These are phyloP conservation scores for Drosophila nigromelanica DNA, from an alignment of 1,140 invertebrate genomes.

Conservation along the genomic window DNA sequence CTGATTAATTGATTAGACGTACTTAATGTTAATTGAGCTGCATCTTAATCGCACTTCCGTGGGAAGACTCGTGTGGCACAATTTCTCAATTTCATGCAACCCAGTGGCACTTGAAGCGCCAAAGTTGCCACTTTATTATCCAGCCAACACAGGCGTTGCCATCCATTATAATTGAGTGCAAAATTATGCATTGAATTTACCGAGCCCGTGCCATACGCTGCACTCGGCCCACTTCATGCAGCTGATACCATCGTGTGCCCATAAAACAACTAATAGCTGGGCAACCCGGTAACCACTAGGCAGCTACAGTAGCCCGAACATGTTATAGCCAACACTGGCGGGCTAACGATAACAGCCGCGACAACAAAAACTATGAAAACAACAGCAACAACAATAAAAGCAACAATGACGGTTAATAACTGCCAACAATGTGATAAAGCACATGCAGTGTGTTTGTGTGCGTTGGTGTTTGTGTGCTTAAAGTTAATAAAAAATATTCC, in stretches of 20 bases:
- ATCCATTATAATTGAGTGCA: constrained; percentile 79
- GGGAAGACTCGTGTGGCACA: constrained; percentile 22
- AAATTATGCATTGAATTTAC: constrained; percentile 78
- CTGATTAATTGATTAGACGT: constrained; percentile 67
- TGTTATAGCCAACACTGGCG: constrained; percentile 72
- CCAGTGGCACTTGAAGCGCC: constrained; percentile 46
- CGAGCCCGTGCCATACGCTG: constrained; percentile 4
- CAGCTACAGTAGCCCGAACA: constrained; percentile 31
- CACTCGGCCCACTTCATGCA: constrained; percentile 41
- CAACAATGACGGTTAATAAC: constrained; percentile 74
- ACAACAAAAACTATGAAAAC: constrained; percentile 28
- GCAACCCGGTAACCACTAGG: constrained; percentile 24
- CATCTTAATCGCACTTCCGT: constrained; percentile 19
- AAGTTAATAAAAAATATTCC: constrained; percentile 10
- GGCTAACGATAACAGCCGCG: constrained; percentile 58
- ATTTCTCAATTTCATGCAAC: constrained; percentile 50
- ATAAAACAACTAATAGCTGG: constrained; percentile 76
- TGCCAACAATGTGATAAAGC: constrained; percentile 54
- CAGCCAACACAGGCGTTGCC: constrained; percentile 34
- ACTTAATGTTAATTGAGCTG: constrained; percentile 65
- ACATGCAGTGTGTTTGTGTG: constrained; percentile 13
- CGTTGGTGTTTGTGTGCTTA: constrained; percentile 8
- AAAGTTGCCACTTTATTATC: constrained; percentile 62
- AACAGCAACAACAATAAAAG: constrained; percentile 39
- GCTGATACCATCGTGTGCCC: constrained; percentile 64